Conservation (phyloP, 1,140 invertebrate species). For the Brachionus manjavacas region DNA sequence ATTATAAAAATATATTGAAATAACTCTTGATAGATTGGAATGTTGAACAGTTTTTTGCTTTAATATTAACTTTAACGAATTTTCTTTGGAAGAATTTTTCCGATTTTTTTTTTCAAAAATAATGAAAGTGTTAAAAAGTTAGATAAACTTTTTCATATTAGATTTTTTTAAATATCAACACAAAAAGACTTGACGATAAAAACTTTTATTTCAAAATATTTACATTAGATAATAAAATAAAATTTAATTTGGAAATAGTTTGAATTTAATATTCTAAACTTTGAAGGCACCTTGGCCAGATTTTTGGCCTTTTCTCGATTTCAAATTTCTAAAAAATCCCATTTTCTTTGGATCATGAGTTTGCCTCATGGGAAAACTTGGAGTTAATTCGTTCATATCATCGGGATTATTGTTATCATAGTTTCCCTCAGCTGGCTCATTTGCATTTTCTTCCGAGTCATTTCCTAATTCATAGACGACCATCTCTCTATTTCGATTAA, state of each 20-base stretch:
- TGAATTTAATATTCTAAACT: neutral
- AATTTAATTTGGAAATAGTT: neutral
- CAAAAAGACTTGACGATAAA: neutral
- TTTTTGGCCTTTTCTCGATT: neutral
- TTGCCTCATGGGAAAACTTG: slow-evolving; percentile 13
- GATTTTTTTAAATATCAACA: neutral
- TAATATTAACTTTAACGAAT: too few species aligned
- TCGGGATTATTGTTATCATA: neutral
- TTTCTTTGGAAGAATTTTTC: too few species aligned
- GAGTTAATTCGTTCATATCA: neutral
- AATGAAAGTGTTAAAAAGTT: too few species aligned
- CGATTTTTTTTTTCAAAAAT: too few species aligned
- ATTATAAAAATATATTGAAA: too few species aligned
- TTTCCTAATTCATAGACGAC: neutral
- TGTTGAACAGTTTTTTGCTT: too few species aligned
- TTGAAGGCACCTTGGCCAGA: neutral
- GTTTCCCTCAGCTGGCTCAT: neutral
- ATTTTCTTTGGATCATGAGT: neutral
- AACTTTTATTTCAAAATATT: neutral
- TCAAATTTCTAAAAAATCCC: slow-evolving; percentile 5
- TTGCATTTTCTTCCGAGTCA: neutral
- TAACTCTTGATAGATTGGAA: too few species aligned
- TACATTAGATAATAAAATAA: neutral
- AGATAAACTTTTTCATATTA: neutral
- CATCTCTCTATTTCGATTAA: neutral